Evolutionary conservation across 2,888 invertebrate species (phyloP).

Genomic region (Linyphia triangularis): DNA sequence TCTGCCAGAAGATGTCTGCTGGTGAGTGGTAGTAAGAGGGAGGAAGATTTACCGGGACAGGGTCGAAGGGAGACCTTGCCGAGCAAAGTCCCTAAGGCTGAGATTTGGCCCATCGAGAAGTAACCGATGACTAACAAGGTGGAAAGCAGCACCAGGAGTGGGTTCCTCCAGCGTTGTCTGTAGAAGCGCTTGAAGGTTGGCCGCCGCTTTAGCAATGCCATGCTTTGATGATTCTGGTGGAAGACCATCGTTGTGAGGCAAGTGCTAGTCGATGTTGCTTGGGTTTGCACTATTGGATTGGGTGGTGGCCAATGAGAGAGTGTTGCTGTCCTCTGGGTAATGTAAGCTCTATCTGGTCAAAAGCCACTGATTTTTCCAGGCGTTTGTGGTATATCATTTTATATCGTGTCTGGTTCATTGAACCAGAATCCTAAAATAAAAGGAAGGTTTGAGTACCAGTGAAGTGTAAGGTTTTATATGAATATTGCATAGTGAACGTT

Average conservation of each 20-base stretch:
- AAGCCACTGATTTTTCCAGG: not conserved
- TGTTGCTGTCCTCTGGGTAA: not conserved
- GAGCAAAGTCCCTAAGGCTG: conserved; percentile 42
- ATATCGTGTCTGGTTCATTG: not conserved
- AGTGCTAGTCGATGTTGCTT: not conserved
- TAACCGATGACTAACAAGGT: conserved; percentile 56
- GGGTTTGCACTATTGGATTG: no score
- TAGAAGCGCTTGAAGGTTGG: conserved; percentile 50
- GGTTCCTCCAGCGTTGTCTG: conserved; percentile 66
- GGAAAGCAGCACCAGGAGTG: conserved; percentile 58
- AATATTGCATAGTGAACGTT: not conserved
- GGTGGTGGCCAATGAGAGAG: not conserved
- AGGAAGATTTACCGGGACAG: not conserved
- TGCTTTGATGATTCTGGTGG: conserved; percentile 22
- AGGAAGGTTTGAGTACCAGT: no score
- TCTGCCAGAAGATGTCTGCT: conserved; percentile 45
- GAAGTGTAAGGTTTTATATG: no score
- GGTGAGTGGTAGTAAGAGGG: not conserved
- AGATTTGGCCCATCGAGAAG: conserved; percentile 70
- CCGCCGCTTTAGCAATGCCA: conserved; percentile 13
- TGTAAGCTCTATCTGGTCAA: conserved; percentile 33
- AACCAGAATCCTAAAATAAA: conserved; percentile 15
- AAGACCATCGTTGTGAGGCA: conserved; percentile 9
- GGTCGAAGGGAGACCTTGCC: conserved; percentile 5
- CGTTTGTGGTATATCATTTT: conserved; percentile 23